Evolutionary conservation across 2,888 invertebrate genomes (phyloP).

Genomic region (Suillia variegata): DNA sequence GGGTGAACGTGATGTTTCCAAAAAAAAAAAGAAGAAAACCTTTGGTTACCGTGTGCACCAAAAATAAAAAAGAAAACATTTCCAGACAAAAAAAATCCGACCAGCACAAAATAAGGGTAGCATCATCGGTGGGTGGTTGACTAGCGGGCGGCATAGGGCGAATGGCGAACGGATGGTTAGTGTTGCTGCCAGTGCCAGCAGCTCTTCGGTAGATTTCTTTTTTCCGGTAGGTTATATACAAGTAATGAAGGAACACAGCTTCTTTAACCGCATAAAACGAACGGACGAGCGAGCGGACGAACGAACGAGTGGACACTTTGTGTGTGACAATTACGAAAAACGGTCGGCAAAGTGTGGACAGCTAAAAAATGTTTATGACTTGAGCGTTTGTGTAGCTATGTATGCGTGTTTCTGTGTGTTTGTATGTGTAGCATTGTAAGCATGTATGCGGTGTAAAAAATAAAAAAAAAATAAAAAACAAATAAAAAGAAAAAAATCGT

Average conservation of each 20-base stretch:
- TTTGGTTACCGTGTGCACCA: neutral
- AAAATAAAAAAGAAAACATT: neutral
- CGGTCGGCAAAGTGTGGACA: slow-evolving; percentile 15
- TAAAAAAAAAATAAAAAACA: neutral
- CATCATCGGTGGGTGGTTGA: neutral
- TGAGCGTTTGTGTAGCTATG: neutral
- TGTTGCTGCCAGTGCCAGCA: too few relatives aligned
- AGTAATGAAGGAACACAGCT: too few relatives aligned
- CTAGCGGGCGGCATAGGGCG: neutral
- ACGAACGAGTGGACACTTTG: neutral
- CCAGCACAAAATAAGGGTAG: neutral
- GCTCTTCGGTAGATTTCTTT: too few relatives aligned
- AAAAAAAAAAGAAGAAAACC: neutral
- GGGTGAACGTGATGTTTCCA: neutral
- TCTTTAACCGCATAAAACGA: neutral
- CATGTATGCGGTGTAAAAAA: neutral
- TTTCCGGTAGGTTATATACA: too few relatives aligned
- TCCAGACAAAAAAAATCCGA: neutral
- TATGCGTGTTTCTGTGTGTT: too few relatives aligned
- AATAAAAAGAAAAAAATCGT: neutral
- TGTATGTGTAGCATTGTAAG: too few relatives aligned
- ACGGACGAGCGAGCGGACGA: too few relatives aligned
- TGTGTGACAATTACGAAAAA: slow-evolving; percentile 6
- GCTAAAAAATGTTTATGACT: slow-evolving; percentile 5
- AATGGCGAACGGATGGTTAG: too few relatives aligned